Conservation (phyloP, 2,797 vertebrate species). For the Lagorchestes hirsutus region DNA sequence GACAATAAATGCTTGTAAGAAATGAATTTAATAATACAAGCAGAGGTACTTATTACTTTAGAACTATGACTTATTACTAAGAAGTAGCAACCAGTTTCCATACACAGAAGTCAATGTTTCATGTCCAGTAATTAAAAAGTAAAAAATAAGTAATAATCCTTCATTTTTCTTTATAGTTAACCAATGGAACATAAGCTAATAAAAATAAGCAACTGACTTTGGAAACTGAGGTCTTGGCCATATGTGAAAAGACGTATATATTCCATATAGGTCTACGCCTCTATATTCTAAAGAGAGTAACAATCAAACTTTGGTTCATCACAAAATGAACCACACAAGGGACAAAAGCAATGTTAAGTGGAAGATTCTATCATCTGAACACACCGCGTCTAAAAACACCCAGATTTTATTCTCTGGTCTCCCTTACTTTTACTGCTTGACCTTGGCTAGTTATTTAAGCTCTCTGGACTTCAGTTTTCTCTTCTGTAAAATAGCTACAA, state of each 20-base stretch:
- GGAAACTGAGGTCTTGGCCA: not conserved
- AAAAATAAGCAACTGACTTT: not conserved
- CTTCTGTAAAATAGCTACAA: not conserved
- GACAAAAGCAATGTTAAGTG: not conserved
- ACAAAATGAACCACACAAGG: not conserved
- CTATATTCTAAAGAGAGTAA: not conserved
- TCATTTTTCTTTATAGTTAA: not conserved
- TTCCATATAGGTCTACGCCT: not conserved
- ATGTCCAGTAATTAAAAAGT: not conserved
- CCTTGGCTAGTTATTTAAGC: not conserved
- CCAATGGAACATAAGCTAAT: not conserved
- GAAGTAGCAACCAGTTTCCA: not conserved
- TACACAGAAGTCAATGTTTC: not conserved
- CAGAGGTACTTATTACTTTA: not conserved
- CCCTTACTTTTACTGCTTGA: not conserved
- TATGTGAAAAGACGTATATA: not conserved
- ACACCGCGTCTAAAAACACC: not conserved
- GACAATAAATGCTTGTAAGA: not conserved
- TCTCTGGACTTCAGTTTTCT: not conserved
- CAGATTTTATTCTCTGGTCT: not conserved
- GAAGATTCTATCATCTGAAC: not conserved
- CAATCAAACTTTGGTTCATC: not conserved
- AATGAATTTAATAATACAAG: not conserved
- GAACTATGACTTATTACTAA: not conserved
- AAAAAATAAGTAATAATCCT: not conserved